Evolutionary conservation across 2,113 vertebrate species (phyloP), one percentile per base, ranked within the genome.

Genomic region (Carlito syrichta): DNA sequence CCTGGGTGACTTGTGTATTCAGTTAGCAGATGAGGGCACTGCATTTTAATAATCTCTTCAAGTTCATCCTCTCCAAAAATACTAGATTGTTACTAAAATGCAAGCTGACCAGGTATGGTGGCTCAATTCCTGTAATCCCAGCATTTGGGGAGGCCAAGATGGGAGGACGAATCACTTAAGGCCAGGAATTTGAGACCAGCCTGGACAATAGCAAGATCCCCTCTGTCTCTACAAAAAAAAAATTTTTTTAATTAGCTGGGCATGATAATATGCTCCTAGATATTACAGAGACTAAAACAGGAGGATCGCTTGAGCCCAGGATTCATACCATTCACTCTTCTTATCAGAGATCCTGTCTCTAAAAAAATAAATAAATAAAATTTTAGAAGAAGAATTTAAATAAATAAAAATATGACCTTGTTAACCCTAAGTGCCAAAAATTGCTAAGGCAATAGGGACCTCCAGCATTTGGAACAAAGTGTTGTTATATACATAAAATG

Each of bases 351-450:
- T 16, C 32, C 35, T 66, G 14, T 66, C 14, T 66, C 32, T 35
- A 66, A n/a, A 66, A 63, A 35, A 66, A 8, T 16, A 63, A 35
- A n/a, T n/a, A 63, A 35, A 63, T 22, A 20, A 58, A 58, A 58
- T 23, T n/a, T n/a, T 23, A 27, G 25, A 60, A 60, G 25, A 60
- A 27, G 4, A 3, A 60, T 9, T 52, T 89, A 85, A 94, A 94
- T 85, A 73, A 88, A 43, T 66, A 66, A 22, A 95, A 87, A 91
- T 43, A 88, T 56, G 50, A 71, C 40, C 40, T 69, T 85, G 27
- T 22, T 76, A 89, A 63, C 8, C 35, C 58, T 58, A 86, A 19
- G 4, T 83, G 17, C 71, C 38, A 22, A 86, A 63, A 96, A 73
- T 43, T 54, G 40, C 62, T 62, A 63, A 73, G 25, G 35, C 88